A percentile compares a stretch with the other conserved stretches of the same genome.
These are phyloP conservation scores for Leuciscus waleckii DNA, from an alignment of 2,797 vertebrate genomes.

Conservation along the genomic window DNA sequence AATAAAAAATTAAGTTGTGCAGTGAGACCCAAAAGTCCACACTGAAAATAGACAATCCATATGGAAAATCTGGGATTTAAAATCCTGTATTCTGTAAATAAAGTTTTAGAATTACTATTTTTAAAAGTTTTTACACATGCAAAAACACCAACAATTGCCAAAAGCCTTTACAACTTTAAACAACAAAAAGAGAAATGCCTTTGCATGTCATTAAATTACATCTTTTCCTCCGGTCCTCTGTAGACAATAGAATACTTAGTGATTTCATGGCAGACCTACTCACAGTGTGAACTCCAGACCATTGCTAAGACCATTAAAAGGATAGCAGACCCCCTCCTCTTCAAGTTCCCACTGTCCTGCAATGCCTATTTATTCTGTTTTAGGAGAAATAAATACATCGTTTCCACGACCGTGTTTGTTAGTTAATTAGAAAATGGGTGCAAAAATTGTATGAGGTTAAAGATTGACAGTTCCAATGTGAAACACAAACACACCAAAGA, in stretches of 20 bases:
- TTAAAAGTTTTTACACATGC: not conserved
- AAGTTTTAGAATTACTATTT: not conserved
- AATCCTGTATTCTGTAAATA: not conserved
- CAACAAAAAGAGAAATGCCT: not conserved
- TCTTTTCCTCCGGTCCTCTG: slow-evolving; percentile 30
- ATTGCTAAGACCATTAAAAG: not conserved
- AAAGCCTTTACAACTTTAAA: not conserved
- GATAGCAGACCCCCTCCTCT: not conserved
- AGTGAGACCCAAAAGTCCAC: not conserved
- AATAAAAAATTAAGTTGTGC: not conserved
- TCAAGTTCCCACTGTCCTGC: not conserved
- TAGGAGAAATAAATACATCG: not conserved
- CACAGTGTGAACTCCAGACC: not conserved
- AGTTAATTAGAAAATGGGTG: slow-evolving; percentile 27
- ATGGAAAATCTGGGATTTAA: not conserved
- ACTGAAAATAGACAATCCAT: not conserved
- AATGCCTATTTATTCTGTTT: slow-evolving; percentile 30
- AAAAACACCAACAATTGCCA: not conserved
- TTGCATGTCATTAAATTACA: slow-evolving; percentile 5
- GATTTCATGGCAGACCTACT: slow-evolving; percentile 5
- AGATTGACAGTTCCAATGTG: slow-evolving; percentile 25
- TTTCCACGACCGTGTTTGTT: slow-evolving; percentile 37
- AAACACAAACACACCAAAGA: slow-evolving; percentile 49
- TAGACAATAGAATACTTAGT: slow-evolving; percentile 22
- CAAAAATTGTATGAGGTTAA: slow-evolving; percentile 34